These are phyloP conservation scores for Hydropotes inermis DNA, from an alignment of 2,113 vertebrate species.

Conservation along the genomic window DNA sequence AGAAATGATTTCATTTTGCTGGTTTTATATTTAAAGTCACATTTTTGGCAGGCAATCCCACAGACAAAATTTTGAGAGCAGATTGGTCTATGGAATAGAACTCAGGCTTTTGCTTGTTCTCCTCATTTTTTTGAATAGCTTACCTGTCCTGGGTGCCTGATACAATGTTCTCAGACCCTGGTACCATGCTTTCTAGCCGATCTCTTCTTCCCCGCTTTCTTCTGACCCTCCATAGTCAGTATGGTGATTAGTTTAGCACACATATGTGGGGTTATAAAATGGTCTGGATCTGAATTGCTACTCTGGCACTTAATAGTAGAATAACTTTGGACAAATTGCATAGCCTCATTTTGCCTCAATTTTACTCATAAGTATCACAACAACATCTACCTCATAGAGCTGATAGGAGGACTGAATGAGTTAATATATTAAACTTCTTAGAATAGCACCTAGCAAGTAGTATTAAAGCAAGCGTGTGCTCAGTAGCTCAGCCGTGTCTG, in stretches of 20 bases:
- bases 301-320: background rate
- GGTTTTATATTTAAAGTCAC: conserved; percentile 74
- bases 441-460: background rate
- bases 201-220: background rate
- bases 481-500: background rate
- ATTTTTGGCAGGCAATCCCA: conserved; percentile 63
- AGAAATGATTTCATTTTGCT: conserved; percentile 75
- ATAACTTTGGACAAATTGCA: background rate
- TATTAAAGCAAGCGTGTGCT: background rate
- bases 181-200: background rate
- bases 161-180: background rate
- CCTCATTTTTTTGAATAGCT: background rate
- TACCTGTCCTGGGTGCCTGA: background rate
- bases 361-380: conserved; percentile 10
- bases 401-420: background rate
- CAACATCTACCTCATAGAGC: background rate
- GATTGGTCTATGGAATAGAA: background rate
- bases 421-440: background rate
- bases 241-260: background rate
- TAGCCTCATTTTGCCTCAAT: background rate
- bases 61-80: conserved; percentile 15
- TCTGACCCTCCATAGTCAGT: background rate
- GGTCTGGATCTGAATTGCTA: background rate
- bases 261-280: background rate
- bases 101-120: background rate